These are phyloP conservation scores for Microctenopoma lineatum DNA, from an alignment of 2,797 vertebrate species.

Conservation along the genomic window DNA sequence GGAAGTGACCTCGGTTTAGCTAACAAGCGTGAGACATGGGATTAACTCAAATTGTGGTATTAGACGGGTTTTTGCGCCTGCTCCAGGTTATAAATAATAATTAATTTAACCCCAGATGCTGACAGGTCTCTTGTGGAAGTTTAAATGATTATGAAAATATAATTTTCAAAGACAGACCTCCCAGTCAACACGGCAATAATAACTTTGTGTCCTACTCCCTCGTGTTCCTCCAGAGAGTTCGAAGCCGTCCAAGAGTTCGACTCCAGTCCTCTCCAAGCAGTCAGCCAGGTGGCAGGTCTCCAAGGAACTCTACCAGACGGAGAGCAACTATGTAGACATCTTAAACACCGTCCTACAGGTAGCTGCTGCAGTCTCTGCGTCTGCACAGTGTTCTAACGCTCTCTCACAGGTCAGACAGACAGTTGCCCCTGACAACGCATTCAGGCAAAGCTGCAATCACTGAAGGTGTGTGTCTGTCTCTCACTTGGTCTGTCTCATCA, in stretches of 20 bases:
- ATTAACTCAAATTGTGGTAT: no score
- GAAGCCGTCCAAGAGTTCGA: slow-evolving; percentile 89
- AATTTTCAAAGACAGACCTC: neutral
- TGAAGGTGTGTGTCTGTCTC: slow-evolving; percentile 14
- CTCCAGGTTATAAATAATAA: neutral
- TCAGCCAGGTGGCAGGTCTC: slow-evolving; percentile 98
- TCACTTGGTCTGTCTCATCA: slow-evolving; percentile 63
- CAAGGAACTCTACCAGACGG: slow-evolving; percentile 98
- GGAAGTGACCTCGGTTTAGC: no score
- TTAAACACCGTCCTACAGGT: slow-evolving; percentile 94
- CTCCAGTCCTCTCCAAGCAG: slow-evolving; percentile 88
- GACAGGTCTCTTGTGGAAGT: neutral
- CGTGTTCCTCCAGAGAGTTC: slow-evolving; percentile 73
- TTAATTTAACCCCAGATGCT: neutral
- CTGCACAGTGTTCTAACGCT: slow-evolving; percentile 10
- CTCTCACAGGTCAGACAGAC: slow-evolving; percentile 12
- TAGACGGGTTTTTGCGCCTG: no score
- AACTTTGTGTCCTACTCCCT: slow-evolving; percentile 5
- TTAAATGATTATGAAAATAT: neutral
- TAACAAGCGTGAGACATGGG: no score
- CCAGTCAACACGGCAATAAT: slow-evolving; percentile 14
- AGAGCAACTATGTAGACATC: slow-evolving; percentile 98
- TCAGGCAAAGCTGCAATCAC: slow-evolving; percentile 40
- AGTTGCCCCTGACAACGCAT: slow-evolving; percentile 54
- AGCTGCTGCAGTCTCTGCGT: slow-evolving; percentile 47